phyloP scores from a whole-genome alignment of 1,140 invertebrate genomes.

The Achroia grisella region DNA sequence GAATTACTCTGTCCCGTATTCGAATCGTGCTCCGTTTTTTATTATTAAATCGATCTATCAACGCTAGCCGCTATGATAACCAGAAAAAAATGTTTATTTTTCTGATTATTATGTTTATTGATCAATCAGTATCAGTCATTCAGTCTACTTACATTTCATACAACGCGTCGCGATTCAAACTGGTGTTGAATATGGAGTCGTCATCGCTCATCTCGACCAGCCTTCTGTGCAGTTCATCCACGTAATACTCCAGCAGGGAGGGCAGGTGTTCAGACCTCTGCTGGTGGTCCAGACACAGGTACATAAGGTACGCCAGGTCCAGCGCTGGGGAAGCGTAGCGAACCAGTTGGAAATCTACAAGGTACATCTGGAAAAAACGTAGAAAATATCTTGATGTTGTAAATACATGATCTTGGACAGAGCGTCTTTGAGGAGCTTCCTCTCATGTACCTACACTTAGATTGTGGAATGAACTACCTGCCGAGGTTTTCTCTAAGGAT shows the following conservation, averaged over 20 bases:
- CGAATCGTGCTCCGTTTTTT: no score
- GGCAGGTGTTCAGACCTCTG: constrained; percentile 75
- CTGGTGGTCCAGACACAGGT: constrained; percentile 77
- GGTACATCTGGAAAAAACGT: constrained; percentile 74
- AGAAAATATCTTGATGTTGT: no score
- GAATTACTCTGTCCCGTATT: no score
- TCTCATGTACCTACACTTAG: no score
- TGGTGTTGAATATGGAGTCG: constrained; percentile 57
- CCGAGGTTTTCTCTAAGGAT: no score
- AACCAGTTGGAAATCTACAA: constrained; percentile 81
- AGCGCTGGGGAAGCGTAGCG: constrained; percentile 80
- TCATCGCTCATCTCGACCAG: constrained; percentile 66
- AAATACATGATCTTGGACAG: no score
- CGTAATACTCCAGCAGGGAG: constrained; percentile 75
- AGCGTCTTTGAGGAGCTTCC: no score
- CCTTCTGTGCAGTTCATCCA: constrained; percentile 67
- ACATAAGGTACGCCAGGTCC: constrained; percentile 80
- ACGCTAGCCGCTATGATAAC: no score
- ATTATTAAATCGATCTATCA: no score
- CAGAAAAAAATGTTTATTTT: no score
- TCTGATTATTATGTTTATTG: no score
- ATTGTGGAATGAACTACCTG: no score
- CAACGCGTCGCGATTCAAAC: constrained; percentile 65
- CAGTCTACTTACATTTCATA: constrained; percentile 75
- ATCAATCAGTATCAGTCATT: neutral